Conservation (phyloP, 2,888 invertebrate species). For the Acanthosepion pharaonis region DNA sequence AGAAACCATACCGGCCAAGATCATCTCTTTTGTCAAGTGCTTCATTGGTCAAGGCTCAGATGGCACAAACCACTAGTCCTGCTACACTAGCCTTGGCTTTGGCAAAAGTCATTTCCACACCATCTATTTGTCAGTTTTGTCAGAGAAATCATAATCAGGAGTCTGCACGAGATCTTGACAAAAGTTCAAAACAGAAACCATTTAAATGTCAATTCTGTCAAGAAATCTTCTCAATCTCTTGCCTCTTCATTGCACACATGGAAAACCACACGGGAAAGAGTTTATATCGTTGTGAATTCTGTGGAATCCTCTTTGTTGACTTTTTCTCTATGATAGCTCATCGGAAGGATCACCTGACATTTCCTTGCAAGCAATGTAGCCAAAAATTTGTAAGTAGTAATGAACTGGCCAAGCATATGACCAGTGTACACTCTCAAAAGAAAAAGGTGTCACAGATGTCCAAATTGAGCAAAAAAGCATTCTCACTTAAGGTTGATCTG, state of each 20-base stretch:
- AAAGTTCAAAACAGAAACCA: neutral
- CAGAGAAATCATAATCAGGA: neutral
- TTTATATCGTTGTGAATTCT: conserved; percentile 39
- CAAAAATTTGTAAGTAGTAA: neutral
- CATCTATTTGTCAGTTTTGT: conserved; percentile 36
- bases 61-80: neutral
- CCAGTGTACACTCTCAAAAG: neutral
- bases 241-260: conserved; percentile 13
- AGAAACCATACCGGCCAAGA: neutral
- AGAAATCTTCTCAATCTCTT: neutral
- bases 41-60: conserved; percentile 33
- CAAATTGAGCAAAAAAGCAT: neutral
- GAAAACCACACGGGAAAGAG: neutral
- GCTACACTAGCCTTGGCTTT: neutral
- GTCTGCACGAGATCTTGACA: neutral
- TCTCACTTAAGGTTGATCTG: neutral
- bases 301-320: neutral
- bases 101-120: neutral
- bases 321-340: conserved; percentile 15
- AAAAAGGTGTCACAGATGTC: too few relatives aligned
- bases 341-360: neutral
- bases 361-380: neutral
- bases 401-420: neutral
- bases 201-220: conserved; percentile 35
- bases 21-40: neutral